phyloP scores from a whole-genome alignment of 37 sponge, comb jelly and placozoan species.

The Oopsacas minuta region DNA sequence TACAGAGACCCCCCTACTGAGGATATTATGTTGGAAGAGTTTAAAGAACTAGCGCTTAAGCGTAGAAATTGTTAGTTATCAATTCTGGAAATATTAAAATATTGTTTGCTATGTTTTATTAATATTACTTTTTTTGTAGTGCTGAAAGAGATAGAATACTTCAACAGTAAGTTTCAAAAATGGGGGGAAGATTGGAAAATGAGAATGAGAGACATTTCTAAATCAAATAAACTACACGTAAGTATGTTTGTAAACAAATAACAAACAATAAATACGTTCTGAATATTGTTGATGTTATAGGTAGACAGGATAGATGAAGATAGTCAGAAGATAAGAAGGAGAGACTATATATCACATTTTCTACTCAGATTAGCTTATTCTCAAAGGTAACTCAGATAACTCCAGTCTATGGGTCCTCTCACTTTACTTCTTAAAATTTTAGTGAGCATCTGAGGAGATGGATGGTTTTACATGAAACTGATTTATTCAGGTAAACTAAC shows the following conservation, averaged over 20 bases:
- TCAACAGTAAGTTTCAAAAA: conserved; percentile 26
- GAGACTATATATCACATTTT: conserved; percentile 85
- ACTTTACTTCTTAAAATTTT: too few species aligned
- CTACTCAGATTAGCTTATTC: conserved; percentile 87
- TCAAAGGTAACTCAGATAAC: conserved; percentile 57
- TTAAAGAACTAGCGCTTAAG: conserved; percentile 44
- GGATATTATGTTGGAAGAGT: conserved; percentile 45
- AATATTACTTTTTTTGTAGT: neutral
- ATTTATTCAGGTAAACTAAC: conserved; percentile 31
- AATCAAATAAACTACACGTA: neutral
- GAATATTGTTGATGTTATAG: neutral
- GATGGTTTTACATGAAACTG: conserved; percentile 58
- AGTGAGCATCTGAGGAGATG: conserved; percentile 72
- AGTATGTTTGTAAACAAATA: neutral
- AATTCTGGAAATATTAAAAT: too few species aligned
- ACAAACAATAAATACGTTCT: neutral
- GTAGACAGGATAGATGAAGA: neutral
- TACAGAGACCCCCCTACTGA: conserved; percentile 62
- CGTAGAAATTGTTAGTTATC: conserved; percentile 54
- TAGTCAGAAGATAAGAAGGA: conserved; percentile 31
- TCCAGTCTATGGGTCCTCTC: too few species aligned
- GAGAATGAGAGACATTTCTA: neutral
- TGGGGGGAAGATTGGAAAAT: conserved; percentile 7
- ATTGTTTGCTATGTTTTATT: too few species aligned
- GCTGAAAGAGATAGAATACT: conserved; percentile 15